Evolutionary conservation across 2,888 invertebrate species (phyloP).

Genomic region (Netelia fuscicornis): DNA sequence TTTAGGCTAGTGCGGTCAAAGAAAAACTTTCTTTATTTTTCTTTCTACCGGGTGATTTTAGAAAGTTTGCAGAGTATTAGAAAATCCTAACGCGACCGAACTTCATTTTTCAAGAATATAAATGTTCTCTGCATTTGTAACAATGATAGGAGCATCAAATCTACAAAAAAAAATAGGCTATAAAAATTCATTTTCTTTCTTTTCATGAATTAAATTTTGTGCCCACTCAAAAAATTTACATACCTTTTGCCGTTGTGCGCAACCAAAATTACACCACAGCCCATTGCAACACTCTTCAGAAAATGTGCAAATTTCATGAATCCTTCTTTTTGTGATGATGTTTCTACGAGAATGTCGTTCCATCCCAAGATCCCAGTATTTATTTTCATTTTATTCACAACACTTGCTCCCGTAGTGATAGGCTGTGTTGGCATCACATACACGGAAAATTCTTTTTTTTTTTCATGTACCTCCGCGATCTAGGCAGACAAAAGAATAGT

Average conservation of each 20-base stretch:
- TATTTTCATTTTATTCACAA: no score
- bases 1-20: not conserved
- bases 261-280: not conserved
- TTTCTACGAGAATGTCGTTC: slow-evolving; percentile 2
- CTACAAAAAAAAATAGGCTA: no score
- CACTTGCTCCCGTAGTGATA: no score
- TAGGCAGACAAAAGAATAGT: not conserved
- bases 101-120: not conserved
- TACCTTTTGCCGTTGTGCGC: not conserved
- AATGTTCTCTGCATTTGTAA: not conserved
- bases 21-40: slow-evolving; percentile 7
- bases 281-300: not conserved
- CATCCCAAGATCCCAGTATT: not conserved
- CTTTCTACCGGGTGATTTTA: slow-evolving; percentile 28
- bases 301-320: not conserved
- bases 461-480: slow-evolving; percentile 3
- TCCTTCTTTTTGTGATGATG: not conserved
- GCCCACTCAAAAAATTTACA: no score
- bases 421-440: no score
- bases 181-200: no score
- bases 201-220: no score
- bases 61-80: slow-evolving; percentile 48
- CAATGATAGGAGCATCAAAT: not conserved
- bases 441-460: slow-evolving; percentile 4
- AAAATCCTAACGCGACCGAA: slow-evolving; percentile 33